Evolutionary conservation across 2,113 vertebrate genomes (phyloP), one percentile per base, ranked within the genome.

Genomic region (Eleginops maclovinus): DNA sequence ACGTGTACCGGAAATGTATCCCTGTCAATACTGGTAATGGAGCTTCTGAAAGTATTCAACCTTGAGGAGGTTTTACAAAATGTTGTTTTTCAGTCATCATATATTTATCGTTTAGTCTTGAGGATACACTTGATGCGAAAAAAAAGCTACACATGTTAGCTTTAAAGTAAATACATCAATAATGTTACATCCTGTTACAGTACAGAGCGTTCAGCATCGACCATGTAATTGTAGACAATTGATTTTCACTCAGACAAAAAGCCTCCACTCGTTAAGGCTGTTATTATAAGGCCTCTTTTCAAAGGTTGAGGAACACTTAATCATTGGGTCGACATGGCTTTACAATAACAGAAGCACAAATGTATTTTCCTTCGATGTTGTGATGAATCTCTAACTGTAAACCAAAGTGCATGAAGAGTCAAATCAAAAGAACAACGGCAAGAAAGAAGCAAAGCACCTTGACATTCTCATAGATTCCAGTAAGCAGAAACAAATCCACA

Each of bases 161-260:
- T 72, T 66, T 44, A 49, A 80, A 67, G 68, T 83, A 72, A 75
- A 76, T 54, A 65, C 65, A 75, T 82, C 55, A 53, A 73, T 63
- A 46, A 72, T 58, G 66, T 17, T 66, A 61, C 79, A 84, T 82
- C 36, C 24, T 76, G 63, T 79, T 79, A 54, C 49, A 64, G 54
- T 47, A 61, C 21, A n/a, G 19, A 28, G 16, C 36, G 36, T 81
- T 75, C 21, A 69, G 53, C 62, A 61, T 75, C 19, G 49, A 81
- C 75, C 64, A 60, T 75, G 49, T 87, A 82, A 88, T 87, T 84
- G 78, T 49, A 75, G 40, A 24, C 22, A 64, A 90, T 86, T 81
- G 87, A 91, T 86, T 92, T 86, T 81, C 72, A 64, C 82, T 88
- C 77, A 21, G 58, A 72, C 58, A 67, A 85, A 89, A 87, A 87